Conservation (phyloP, 2,113 vertebrate genomes). For the Romanogobio albipinnatus region DNA sequence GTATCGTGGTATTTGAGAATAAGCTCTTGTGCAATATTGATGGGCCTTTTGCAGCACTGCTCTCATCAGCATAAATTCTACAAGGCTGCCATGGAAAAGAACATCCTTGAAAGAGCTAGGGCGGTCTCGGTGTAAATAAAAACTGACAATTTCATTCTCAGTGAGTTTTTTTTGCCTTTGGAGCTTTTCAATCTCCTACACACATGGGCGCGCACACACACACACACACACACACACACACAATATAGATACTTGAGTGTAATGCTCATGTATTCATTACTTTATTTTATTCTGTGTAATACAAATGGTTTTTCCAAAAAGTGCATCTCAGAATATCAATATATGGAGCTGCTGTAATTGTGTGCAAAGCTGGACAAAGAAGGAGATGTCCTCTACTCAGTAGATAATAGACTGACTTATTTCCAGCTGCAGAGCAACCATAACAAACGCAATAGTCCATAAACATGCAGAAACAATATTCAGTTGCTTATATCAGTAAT, state of each 20-base stretch:
- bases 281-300: background rate
- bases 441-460: background rate
- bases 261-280: background rate
- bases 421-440: background rate
- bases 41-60: constrained; percentile 32
- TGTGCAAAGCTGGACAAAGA: background rate
- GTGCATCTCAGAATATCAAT: constrained; percentile 5
- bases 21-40: constrained; percentile 3
- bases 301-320: background rate
- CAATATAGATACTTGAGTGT: constrained; percentile 1
- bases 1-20: constrained; percentile 13
- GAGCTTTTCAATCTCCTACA: background rate
- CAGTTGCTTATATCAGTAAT: background rate
- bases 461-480: background rate
- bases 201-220: background rate
- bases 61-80: constrained; percentile 39
- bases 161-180: constrained; percentile 17
- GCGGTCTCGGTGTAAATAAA: constrained; percentile 26
- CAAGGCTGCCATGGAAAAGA: constrained; percentile 20
- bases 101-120: constrained; percentile 33
- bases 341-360: background rate
- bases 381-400: background rate
- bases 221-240: constrained; percentile 25
- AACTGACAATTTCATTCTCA: constrained; percentile 19
- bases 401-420: constrained; percentile 20